Evolutionary conservation across 2,888 invertebrate genomes (phyloP).

Genomic region (Drosophila nigricruria): DNA sequence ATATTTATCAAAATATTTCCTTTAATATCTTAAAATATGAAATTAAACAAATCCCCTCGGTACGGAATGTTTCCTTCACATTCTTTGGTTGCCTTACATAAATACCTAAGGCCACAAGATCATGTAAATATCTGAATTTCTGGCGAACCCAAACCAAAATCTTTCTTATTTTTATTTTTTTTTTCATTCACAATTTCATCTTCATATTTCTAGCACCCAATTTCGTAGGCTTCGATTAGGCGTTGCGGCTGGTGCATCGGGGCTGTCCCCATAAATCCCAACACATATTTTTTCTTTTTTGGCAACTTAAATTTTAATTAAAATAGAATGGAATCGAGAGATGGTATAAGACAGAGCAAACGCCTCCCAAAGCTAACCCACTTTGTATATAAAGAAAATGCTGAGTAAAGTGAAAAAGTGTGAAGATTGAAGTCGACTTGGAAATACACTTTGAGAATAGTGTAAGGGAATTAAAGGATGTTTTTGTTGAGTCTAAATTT

Average conservation of each 20-base stretch:
- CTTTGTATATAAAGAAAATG: constrained; percentile 14
- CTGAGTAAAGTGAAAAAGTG: not conserved
- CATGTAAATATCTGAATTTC: constrained; percentile 23
- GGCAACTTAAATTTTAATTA: constrained; percentile 76
- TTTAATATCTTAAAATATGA: constrained; percentile 2
- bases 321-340: constrained; percentile 66
- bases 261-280: constrained; percentile 66
- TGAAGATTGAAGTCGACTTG: not conserved
- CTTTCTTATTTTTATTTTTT: not conserved
- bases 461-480: too few species aligned
- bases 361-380: constrained; percentile 26
- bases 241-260: constrained; percentile 52
- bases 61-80: constrained; percentile 2
- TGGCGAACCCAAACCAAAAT: constrained; percentile 28
- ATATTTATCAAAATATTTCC: not conserved
- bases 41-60: constrained; percentile 17
- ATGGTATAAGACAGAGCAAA: constrained; percentile 9
- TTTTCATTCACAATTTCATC: constrained; percentile 9
- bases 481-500: not conserved
- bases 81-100: constrained; percentile 13
- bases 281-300: constrained; percentile 56
- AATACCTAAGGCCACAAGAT: constrained; percentile 19
- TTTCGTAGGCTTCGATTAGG: constrained; percentile 49
- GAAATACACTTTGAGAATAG: constrained; percentile 15
- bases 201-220: constrained; percentile 61